Base-by-base conservation (phyloP, 2,888 invertebrate genomes). In the Timema podura region DNA sequence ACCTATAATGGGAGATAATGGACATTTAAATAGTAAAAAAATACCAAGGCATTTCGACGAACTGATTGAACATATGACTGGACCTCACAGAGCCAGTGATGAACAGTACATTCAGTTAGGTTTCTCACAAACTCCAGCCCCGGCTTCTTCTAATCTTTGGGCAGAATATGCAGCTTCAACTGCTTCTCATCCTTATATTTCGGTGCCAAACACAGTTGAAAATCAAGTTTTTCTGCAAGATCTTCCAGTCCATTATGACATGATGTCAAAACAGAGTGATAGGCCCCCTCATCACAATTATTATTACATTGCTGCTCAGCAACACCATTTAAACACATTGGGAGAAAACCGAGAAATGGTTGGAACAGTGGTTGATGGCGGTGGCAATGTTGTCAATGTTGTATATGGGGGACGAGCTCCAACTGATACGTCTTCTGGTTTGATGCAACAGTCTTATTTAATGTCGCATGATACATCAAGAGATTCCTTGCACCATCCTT, bases 51-150 rank as follows among this genome's bases (percentile, higher is more conserved):
- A 13, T 61, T 44, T 73, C 59, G 86, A 87, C 75, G 85, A 87
- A 77, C 85, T 87, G 71, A 85, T 87, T 70, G 85, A 85, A 75
- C 85, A 86, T 74, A 85, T 87, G 83, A 85, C 86, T 49, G 83
- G 86, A 15, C 86, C 87, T 78, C 81, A 84, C 73, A 85, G 85
- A 75, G 70, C 67, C 64, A 85, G 81, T 77, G 84, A 85, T 71
- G 85, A 85, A 44, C 86, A 85, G 75, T 87, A 85, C 76, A 83
- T 84, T 59, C 85, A 85, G 71, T 81, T 86, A 72, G 85, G 84
- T 5, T 83, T 83, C 74, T 79, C 82, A 11, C 79, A 81, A 16
- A 82, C 82, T 74, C 76, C 80, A 76, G 75, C 73, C 10, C 71
- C 72, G 16, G 70, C 69, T 2, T 72, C 77, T 8, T 75, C 80